Evolutionary conservation across 2,888 invertebrate genomes (phyloP).

Genomic region (Archips xylosteana): DNA sequence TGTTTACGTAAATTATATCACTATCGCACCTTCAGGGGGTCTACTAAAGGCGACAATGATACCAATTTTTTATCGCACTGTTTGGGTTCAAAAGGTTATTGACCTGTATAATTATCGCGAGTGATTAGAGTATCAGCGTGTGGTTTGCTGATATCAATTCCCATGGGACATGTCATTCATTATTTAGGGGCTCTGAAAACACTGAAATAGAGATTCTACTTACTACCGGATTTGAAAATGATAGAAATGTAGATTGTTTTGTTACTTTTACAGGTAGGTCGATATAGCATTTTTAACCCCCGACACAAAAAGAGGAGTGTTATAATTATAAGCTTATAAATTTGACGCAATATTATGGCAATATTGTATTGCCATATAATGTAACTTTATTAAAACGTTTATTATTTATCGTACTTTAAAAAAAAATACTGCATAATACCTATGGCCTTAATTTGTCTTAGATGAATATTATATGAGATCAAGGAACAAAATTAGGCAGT

Average conservation of each 20-base stretch:
- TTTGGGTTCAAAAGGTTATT: conserved; percentile 16
- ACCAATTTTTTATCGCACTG: background rate
- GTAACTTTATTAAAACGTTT: too few species aligned
- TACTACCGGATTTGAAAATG: background rate
- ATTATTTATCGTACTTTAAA: too few species aligned
- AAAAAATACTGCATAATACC: too few species aligned
- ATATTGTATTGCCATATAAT: too few species aligned
- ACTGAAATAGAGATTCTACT: background rate
- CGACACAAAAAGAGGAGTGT: too few species aligned
- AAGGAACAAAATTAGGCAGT: too few species aligned
- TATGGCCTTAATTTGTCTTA: too few species aligned
- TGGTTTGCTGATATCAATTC: conserved; percentile 28
- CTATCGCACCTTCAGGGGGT: conserved; percentile 5
- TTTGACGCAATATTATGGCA: too few species aligned
- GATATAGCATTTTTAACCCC: too few species aligned
- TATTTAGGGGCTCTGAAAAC: background rate
- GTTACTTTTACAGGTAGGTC: too few species aligned
- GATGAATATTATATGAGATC: too few species aligned
- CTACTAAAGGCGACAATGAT: background rate
- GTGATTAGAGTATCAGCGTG: conserved; percentile 4
- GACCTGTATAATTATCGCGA: conserved; percentile 21
- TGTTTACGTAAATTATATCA: background rate
- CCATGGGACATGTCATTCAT: conserved; percentile 23
- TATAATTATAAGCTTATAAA: too few species aligned
- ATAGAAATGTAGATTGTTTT: background rate